These are phyloP conservation scores for Myrmecophaga tridactyla DNA, from an alignment of 2,113 vertebrate species.

Conservation along the genomic window DNA sequence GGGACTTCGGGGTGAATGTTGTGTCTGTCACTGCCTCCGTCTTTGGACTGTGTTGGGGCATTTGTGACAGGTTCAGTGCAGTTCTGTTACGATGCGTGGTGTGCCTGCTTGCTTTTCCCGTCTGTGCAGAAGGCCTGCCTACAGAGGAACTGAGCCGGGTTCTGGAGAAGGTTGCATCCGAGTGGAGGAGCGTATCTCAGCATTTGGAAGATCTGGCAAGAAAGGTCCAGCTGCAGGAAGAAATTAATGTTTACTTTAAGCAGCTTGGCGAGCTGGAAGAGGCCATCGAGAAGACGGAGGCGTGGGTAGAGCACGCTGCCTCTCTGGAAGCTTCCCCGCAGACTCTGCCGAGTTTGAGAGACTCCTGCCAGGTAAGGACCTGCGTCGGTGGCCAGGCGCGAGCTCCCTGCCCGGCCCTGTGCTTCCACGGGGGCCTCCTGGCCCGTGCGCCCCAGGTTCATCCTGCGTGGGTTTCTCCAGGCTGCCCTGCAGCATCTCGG, in stretches of 20 bases:
- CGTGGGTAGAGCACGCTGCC: constrained; percentile 79
- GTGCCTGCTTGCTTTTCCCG: neutral
- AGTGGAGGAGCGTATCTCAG: constrained; percentile 85
- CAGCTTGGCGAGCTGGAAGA: constrained; percentile 86
- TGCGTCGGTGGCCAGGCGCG: neutral
- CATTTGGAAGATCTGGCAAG: constrained; percentile 84
- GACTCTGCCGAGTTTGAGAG: constrained; percentile 76
- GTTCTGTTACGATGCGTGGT: neutral
- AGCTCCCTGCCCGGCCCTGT: neutral
- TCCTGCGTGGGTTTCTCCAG: too few species aligned
- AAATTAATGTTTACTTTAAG: constrained; percentile 83
- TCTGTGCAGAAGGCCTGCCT: constrained; percentile 84
- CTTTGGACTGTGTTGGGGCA: neutral
- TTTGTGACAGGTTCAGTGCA: neutral
- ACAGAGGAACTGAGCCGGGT: constrained; percentile 77
- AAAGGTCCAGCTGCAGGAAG: constrained; percentile 85
- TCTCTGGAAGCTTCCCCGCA: constrained; percentile 61
- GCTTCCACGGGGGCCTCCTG: too few species aligned
- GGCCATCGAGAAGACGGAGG: constrained; percentile 84
- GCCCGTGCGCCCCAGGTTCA: too few species aligned
- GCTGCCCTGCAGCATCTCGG: too few species aligned
- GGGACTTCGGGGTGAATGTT: neutral
- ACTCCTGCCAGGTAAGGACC: constrained; percentile 87
- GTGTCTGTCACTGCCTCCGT: neutral
- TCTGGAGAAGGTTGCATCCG: constrained; percentile 81